phyloP scores from a whole-genome alignment of 2,888 invertebrate genomes.

The Tenthredo scrophulariae region DNA sequence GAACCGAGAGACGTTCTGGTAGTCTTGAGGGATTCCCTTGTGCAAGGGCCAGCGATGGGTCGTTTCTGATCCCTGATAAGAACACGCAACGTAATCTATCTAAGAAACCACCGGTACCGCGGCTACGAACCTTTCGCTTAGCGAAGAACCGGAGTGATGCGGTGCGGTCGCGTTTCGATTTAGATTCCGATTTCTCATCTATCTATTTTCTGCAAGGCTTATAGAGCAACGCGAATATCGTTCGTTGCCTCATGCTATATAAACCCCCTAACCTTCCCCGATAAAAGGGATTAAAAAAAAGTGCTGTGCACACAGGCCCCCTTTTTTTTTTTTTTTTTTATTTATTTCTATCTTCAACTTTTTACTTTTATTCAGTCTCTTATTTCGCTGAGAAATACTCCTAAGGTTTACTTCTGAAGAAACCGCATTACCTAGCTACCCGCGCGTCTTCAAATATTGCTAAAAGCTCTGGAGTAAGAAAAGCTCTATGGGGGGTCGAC shows the following conservation, averaged over 20 bases:
- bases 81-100: conserved; percentile 28
- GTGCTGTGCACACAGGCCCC: too few species aligned
- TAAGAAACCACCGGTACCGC: not conserved
- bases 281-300: too few species aligned
- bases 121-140: not conserved
- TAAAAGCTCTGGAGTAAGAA: not conserved
- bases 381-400: too few species aligned
- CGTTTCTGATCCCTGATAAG: conserved; percentile 29
- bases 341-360: too few species aligned
- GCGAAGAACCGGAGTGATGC: not conserved
- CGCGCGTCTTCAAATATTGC: conserved; percentile 11
- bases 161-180: not conserved
- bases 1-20: not conserved
- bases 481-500: not conserved
- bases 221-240: too few species aligned
- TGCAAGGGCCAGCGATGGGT: conserved; percentile 5
- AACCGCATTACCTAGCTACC: too few species aligned
- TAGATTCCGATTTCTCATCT: not conserved
- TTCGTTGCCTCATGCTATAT: too few species aligned
- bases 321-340: too few species aligned
- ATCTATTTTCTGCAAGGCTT: not conserved
- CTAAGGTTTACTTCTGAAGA: too few species aligned
- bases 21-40: not conserved
- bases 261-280: too few species aligned
- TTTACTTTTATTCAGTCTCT: too few species aligned